phyloP scores from a whole-genome alignment of 1,140 invertebrate genomes.

The Drusus annulatus region DNA sequence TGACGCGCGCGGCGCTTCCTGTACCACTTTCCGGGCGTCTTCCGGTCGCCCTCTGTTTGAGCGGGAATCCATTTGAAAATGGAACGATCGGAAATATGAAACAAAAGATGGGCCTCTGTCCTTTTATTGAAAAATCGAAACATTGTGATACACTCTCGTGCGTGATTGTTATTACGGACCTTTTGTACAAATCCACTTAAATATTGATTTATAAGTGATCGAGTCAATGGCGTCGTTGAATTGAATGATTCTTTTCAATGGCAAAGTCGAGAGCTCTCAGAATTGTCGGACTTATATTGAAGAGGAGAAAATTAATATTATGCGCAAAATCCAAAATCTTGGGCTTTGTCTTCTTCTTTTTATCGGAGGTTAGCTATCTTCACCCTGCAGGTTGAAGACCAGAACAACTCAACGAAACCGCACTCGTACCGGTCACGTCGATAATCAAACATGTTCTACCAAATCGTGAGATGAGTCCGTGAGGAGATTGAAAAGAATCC shows the following conservation, averaged over 20 bases:
- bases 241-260: not conserved
- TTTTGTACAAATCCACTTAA: slow-evolving; percentile 12
- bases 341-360: too few species aligned
- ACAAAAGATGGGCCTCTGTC: slow-evolving; percentile 25
- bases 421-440: too few species aligned
- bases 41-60: slow-evolving; percentile 25
- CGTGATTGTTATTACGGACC: slow-evolving; percentile 11
- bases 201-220: slow-evolving; percentile 21
- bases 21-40: slow-evolving; percentile 42
- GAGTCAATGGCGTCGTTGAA: not conserved
- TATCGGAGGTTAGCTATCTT: not conserved
- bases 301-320: too few species aligned
- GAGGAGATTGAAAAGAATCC: too few species aligned
- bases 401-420: too few species aligned
- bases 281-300: not conserved
- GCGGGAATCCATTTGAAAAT: slow-evolving; percentile 35
- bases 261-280: not conserved
- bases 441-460: too few species aligned
- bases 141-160: not conserved
- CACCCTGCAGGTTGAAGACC: too few species aligned
- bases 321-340: too few species aligned
- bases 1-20: slow-evolving; percentile 44
- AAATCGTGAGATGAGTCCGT: too few species aligned
- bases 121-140: slow-evolving; percentile 14
- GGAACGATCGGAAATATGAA: not conserved